Evolutionary conservation across 2,797 vertebrate genomes (phyloP).

Genomic region (Rostrhamus sociabilis): DNA sequence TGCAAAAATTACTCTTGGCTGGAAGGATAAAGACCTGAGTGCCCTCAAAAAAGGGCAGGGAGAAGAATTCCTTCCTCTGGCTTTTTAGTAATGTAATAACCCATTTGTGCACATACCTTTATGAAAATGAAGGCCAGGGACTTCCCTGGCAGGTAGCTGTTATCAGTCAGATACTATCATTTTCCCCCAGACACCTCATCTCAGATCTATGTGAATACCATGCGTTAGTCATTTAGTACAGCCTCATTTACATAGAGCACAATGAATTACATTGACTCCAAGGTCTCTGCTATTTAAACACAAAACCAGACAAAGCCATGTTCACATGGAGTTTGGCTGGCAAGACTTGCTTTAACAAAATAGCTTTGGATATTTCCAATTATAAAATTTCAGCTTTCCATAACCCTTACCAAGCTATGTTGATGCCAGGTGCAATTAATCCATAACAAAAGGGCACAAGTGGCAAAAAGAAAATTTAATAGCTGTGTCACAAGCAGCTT

Average conservation of each 20-base stretch:
- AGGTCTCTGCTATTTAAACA: not conserved
- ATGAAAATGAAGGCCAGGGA: not conserved
- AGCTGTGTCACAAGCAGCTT: not conserved
- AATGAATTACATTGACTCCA: slow-evolving; percentile 23
- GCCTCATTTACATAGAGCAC: slow-evolving; percentile 22
- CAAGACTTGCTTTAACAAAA: not conserved
- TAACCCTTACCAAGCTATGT: not conserved
- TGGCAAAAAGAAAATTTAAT: not conserved
- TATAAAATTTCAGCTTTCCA: not conserved
- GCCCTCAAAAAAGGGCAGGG: not conserved
- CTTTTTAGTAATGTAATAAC: not conserved
- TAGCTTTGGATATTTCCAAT: not conserved
- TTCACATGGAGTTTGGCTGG: not conserved
- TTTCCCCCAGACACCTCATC: not conserved
- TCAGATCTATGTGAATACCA: not conserved
- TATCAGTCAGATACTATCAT: not conserved
- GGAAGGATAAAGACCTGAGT: not conserved
- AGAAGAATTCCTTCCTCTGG: not conserved
- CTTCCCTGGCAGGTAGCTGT: not conserved
- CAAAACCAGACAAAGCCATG: not conserved
- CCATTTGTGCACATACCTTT: not conserved
- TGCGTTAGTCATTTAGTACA: not conserved
- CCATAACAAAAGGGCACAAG: not conserved
- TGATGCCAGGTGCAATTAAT: not conserved
- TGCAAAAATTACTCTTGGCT: slow-evolving; percentile 27